phyloP scores from a whole-genome alignment of 2,113 vertebrate species.

The Falcunculus frontatus region DNA sequence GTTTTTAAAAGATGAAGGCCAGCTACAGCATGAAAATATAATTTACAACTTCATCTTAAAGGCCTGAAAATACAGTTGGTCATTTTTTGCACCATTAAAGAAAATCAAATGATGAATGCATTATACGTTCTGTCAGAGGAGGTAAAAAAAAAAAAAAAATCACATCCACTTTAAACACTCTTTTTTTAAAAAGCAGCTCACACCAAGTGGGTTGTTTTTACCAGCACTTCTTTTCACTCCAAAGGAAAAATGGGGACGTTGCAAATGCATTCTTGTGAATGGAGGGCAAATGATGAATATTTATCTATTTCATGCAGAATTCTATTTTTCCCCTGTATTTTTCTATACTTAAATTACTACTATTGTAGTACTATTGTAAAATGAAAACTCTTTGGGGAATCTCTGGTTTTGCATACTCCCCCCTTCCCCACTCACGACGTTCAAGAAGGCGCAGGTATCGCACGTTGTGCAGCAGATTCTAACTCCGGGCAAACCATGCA shows the following conservation, averaged over 20 bases:
- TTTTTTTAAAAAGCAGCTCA: background rate
- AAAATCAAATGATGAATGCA: slow-evolving; percentile 51
- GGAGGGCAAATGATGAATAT: slow-evolving; percentile 43
- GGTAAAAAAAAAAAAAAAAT: background rate
- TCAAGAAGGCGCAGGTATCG: background rate
- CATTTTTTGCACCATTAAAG: slow-evolving; percentile 52
- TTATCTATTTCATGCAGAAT: slow-evolving; percentile 45
- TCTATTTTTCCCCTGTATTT: slow-evolving; percentile 29
- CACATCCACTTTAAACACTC: slow-evolving; percentile 31
- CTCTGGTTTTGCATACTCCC: background rate
- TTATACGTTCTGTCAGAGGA: slow-evolving; percentile 36
- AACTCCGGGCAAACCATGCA: slow-evolving; percentile 31
- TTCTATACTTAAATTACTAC: slow-evolving; percentile 40
- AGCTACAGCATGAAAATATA: slow-evolving; percentile 53
- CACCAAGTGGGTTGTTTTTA: slow-evolving; percentile 33
- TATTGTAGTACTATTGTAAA: slow-evolving; percentile 6
- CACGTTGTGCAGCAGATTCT: background rate
- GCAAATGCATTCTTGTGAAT: slow-evolving; percentile 49
- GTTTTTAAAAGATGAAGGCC: slow-evolving; percentile 57
- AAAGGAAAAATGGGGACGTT: background rate
- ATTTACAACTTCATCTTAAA: slow-evolving; percentile 64
- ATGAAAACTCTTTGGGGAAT: background rate
- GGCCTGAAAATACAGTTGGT: slow-evolving; percentile 47
- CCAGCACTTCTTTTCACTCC: slow-evolving; percentile 42
- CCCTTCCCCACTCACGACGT: background rate